A percentile compares a stretch with the other conserved stretches of the same genome.
Evolutionary conservation across 2,113 vertebrate genomes (phyloP).

Genomic region (Anhinga rufa): DNA sequence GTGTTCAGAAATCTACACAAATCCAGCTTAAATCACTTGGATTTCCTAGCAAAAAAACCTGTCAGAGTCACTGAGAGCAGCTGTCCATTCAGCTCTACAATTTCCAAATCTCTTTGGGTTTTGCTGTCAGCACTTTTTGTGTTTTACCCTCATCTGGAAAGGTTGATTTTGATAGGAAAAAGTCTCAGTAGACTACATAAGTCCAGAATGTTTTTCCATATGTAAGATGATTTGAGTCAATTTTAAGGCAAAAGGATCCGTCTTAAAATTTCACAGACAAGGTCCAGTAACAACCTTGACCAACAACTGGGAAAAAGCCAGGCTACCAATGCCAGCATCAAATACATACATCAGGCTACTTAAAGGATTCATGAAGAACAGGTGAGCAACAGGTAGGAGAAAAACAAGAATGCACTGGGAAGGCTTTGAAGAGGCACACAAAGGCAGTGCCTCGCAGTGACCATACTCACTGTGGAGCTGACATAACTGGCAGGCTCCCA

Average conservation of each 20-base stretch:
- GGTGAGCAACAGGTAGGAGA: neutral
- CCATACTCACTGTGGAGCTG: constrained; percentile 71
- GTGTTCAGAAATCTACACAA: neutral
- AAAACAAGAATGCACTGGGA: neutral
- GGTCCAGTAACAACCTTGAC: neutral
- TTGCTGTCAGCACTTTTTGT: constrained; percentile 12
- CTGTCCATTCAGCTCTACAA: neutral
- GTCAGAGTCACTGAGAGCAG: neutral
- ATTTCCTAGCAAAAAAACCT: neutral
- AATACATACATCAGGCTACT: neutral
- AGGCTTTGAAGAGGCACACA: neutral
- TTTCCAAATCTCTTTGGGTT: neutral
- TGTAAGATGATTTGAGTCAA: neutral
- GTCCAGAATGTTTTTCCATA: neutral
- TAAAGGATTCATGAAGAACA: neutral
- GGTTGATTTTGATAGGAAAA: neutral
- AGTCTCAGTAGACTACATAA: neutral
- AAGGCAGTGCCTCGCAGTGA: neutral
- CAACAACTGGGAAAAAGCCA: neutral
- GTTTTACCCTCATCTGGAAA: neutral
- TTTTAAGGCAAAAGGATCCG: neutral
- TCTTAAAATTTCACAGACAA: neutral
- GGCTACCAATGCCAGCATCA: neutral
- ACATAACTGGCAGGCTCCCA: constrained; percentile 72
- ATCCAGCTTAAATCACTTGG: neutral